phyloP scores from a whole-genome alignment of 2,888 invertebrate genomes.

The Cryptocephalus moraei region DNA sequence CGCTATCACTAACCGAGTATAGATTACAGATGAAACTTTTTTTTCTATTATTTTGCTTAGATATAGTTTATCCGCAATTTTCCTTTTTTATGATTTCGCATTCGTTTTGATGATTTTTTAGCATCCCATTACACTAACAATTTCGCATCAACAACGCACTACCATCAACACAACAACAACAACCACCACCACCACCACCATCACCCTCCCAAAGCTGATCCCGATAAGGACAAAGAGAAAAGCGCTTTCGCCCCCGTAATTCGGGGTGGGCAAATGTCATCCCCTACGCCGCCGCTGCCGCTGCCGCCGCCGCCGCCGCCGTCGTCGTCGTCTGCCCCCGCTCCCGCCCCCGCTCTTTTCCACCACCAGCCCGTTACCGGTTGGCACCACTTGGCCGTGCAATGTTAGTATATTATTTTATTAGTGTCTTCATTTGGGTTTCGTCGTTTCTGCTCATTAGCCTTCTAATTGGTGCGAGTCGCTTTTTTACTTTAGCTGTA shows the following conservation, averaged over 20 bases:
- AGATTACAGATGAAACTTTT: no score
- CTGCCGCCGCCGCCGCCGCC: constrained; percentile 25
- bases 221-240: constrained; percentile 33
- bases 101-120: no score
- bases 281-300: constrained; percentile 43
- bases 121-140: no score
- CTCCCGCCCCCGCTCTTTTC: constrained; percentile 42
- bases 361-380: constrained; percentile 41
- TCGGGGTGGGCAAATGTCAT: constrained; percentile 37
- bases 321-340: constrained; percentile 41
- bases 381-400: constrained; percentile 55
- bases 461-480: constrained; percentile 6
- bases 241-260: constrained; percentile 50
- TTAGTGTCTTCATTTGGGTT: constrained; percentile 28
- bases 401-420: constrained; percentile 51
- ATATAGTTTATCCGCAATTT: no score
- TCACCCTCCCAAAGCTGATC: no score
- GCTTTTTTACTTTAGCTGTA: constrained; percentile 3
- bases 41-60: no score
- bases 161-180: no score
- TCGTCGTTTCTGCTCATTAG: constrained; percentile 3
- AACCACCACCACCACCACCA: no score
- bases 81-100: no score
- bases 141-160: no score
- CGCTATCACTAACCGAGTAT: no score